These are phyloP conservation scores for Steinernema hermaphroditum DNA, from an alignment of 2,888 invertebrate species.

Conservation along the genomic window DNA sequence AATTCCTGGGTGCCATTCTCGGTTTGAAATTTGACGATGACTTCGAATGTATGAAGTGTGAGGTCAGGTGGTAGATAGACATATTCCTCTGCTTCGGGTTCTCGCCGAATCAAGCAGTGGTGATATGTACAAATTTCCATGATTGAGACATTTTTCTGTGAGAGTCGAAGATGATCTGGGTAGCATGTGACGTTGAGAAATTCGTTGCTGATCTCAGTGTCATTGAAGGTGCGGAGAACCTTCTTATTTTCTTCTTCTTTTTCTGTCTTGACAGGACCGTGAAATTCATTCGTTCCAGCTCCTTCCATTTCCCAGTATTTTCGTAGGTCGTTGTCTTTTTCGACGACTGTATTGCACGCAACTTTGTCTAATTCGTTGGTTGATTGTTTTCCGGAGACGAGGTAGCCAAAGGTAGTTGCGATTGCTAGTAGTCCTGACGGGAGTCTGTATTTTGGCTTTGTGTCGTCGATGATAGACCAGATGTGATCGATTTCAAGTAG, in stretches of 20 bases:
- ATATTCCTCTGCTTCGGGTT: neutral
- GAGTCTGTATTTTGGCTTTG: neutral
- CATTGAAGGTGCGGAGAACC: neutral
- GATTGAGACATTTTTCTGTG: neutral
- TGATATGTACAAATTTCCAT: constrained; percentile 20
- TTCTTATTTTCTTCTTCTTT: neutral
- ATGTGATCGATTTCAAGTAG: neutral
- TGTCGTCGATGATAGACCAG: neutral
- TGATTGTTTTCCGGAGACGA: neutral
- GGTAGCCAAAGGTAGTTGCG: neutral
- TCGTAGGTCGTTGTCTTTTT: neutral
- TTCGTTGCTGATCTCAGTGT: neutral
- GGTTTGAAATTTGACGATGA: constrained; percentile 9
- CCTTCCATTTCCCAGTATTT: neutral
- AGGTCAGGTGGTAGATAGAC: constrained; percentile 26
- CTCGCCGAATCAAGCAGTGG: neutral
- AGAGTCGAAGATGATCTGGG: neutral
- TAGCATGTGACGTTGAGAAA: neutral
- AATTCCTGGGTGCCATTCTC: no score
- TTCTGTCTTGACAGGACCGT: neutral
- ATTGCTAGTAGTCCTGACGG: neutral
- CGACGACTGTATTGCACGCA: neutral
- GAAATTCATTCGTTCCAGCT: neutral
- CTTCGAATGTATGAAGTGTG: neutral
- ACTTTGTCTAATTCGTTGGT: neutral